phyloP scores from a whole-genome alignment of 2,888 invertebrate species.

The Euspilapteryx auroguttella region DNA sequence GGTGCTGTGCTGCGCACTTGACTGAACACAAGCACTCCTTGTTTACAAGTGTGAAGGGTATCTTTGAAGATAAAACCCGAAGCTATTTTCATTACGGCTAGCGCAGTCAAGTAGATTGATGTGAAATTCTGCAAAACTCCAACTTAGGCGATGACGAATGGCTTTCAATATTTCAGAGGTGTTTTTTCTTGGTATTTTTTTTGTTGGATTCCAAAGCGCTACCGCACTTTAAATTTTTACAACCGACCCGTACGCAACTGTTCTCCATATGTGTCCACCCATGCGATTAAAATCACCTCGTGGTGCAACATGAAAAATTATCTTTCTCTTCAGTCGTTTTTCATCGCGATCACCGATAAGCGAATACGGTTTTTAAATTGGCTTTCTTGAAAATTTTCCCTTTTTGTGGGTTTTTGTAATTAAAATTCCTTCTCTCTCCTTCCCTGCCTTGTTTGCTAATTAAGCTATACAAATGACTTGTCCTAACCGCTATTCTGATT shows the following conservation, averaged over 20 bases:
- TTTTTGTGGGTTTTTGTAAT: background rate
- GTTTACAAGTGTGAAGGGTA: slow-evolving; percentile 5
- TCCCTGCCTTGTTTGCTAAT: slow-evolving; percentile 11
- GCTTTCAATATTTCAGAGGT: background rate
- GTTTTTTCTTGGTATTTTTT: slow-evolving; percentile 11
- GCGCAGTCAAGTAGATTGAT: no score
- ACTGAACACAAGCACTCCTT: no score
- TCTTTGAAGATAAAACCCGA: no score
- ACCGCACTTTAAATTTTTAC: slow-evolving; percentile 21
- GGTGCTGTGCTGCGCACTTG: slow-evolving; percentile 4
- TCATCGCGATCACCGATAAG: slow-evolving; percentile 12
- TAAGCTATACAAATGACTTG: slow-evolving; percentile 34
- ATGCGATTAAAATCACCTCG: slow-evolving; percentile 3
- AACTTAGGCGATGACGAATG: no score
- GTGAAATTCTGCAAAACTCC: no score
- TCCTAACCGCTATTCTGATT: slow-evolving; percentile 31
- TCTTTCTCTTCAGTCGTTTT: slow-evolving; percentile 2
- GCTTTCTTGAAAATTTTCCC: slow-evolving; percentile 6
- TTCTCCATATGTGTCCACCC: slow-evolving; percentile 28
- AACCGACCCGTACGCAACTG: slow-evolving; percentile 23
- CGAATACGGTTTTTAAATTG: slow-evolving; percentile 11
- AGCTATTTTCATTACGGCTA: no score
- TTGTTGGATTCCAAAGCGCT: slow-evolving; percentile 9
- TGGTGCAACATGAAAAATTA: slow-evolving; percentile 3
- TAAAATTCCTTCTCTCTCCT: slow-evolving; percentile 2